Evolutionary conservation across 2,888 invertebrate species (phyloP), one percentile per base, ranked within the genome.

Genomic region (Brachycybe producta): DNA sequence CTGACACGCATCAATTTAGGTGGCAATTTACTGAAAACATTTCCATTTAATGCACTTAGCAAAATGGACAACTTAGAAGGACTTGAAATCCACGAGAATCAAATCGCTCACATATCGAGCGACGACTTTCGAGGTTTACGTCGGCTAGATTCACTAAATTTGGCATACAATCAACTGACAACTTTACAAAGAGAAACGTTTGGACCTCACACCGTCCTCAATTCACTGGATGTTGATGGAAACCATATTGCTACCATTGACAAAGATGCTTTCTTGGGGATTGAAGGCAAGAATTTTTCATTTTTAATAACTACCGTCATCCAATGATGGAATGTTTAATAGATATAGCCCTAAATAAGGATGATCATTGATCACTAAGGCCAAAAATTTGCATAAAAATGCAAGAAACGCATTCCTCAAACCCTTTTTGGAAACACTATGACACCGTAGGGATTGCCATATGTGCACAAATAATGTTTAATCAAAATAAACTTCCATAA

Each of bases 211-310:
- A 81, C 82, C 61, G 84, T 79, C 59, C 69, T 90, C 57, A 84
- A 82, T 66, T 88, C 84, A 62, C 73, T 90, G 43, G 88, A 88
- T 68, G 78, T 90, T 72, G 87, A 87, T 62, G 86, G 87, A 64
- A 90, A 90, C 64, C 75, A 78, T 57, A 84, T 90, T 53, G 72
- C 76, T 36, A 70, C 74, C 27, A 85, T 90, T 56, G 70, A 76
- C 39, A 85, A 85, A 63, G 84, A 84, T 30, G 86, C 90, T 65
- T 90, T 90, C 65, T 79, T 79, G 70, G 90, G 88, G 13, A 52
- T 60, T 26, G 58, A 59, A 56, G 55, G 60, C 60, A 50, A 52
- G 54, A 11, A 40, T 3, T 19, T 15, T 5, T 40, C n/a, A n/a
- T 19, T 13, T 40, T n/a, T n/a, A n/a, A n/a, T n/a, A n/a, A n/a